Percentiles rank a stretch among this genome's conserved stretches.
Evolutionary conservation across 2,888 invertebrate genomes (phyloP).

Genomic region (Cristatella mucedo): DNA sequence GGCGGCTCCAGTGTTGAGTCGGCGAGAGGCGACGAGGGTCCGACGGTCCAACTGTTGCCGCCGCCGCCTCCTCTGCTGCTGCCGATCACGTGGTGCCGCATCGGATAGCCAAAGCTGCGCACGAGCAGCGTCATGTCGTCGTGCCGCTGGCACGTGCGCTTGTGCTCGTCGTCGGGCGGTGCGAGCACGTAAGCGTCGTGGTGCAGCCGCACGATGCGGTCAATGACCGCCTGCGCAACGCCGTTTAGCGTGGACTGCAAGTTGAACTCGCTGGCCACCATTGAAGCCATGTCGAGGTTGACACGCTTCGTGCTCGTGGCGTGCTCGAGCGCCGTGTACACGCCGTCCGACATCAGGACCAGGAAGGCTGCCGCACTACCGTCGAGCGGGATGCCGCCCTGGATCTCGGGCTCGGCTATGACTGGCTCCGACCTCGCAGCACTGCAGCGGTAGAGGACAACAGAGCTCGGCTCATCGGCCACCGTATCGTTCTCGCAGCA

Average conservation of each 20-base stretch:
- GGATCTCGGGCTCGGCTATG: conserved; percentile 64
- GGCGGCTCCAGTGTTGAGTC: background rate
- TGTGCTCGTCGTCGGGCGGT: conserved; percentile 16
- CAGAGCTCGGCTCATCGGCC: too few species aligned
- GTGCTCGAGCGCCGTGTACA: conserved; percentile 67
- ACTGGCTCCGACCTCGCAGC: conserved; percentile 60
- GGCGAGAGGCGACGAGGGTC: too few species aligned
- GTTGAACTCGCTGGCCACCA: conserved; percentile 45
- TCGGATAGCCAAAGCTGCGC: conserved; percentile 64
- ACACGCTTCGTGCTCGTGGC: conserved; percentile 59
- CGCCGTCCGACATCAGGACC: conserved; percentile 65
- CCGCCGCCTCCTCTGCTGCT: conserved; percentile 26
- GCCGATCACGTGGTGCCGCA: conserved; percentile 46
- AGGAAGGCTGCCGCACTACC: conserved; percentile 64
- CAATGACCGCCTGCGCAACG: conserved; percentile 69
- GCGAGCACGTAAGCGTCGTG: conserved; percentile 54
- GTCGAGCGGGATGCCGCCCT: conserved; percentile 61
- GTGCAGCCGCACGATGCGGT: conserved; percentile 66
- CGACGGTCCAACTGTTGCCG: background rate
- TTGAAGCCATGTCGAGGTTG: conserved; percentile 28
- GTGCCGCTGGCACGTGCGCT: conserved; percentile 43
- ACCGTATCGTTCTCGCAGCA: too few species aligned
- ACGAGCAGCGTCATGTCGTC: conserved; percentile 72
- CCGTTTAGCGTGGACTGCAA: conserved; percentile 60
- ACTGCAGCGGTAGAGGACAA: too few species aligned